phyloP scores from a whole-genome alignment of 2,797 vertebrate species.

The Falco columbarius region DNA sequence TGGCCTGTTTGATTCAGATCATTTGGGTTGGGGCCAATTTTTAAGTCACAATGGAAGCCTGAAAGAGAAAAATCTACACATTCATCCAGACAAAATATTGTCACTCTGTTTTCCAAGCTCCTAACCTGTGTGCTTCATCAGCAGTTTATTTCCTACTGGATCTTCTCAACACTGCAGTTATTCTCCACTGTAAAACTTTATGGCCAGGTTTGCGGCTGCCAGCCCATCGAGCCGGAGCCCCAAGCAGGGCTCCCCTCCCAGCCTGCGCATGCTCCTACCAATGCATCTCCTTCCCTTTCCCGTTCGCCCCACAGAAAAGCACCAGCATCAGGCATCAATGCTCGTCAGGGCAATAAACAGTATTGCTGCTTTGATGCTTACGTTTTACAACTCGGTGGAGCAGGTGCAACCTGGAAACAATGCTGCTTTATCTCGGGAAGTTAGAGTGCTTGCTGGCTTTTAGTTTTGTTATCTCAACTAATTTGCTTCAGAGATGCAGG shows the following conservation, averaged over 20 bases:
- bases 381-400: background rate
- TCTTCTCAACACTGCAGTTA: background rate
- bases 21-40: background rate
- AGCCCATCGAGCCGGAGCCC: background rate
- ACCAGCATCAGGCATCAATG: background rate
- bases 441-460: background rate
- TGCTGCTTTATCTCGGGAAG: background rate
- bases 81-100: background rate
- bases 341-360: background rate
- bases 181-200: background rate
- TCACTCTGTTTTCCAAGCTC: background rate
- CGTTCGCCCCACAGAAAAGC: background rate
- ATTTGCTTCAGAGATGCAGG: background rate
- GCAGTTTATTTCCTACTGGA: background rate
- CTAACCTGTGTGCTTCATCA: background rate
- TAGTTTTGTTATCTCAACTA: background rate
- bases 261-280: rapidly evolving
- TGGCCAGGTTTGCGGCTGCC: background rate
- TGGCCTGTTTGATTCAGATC: background rate
- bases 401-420: background rate
- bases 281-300: background rate
- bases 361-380: background rate
- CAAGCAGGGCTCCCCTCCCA: background rate
- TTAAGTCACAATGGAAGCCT: background rate
- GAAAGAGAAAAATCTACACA: background rate